A percentile compares a stretch with the other conserved stretches of the same genome.
These are phyloP conservation scores for Cantharis rufa DNA, from an alignment of 2,888 invertebrate species.

Conservation along the genomic window DNA sequence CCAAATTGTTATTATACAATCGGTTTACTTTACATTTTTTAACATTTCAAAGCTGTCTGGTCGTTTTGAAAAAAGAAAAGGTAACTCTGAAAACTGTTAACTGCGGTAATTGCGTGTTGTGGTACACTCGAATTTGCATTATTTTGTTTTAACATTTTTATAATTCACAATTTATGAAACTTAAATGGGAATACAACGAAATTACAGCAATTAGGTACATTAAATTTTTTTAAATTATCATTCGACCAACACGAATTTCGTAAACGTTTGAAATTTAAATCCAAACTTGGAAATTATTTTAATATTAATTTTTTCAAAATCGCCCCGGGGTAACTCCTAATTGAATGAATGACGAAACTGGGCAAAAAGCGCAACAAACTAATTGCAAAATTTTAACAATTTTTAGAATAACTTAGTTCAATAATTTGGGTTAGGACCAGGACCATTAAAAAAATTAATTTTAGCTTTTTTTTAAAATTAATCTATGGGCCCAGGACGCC, in stretches of 20 bases:
- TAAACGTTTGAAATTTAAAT: not conserved
- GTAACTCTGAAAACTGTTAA: not conserved
- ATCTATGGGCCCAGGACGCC: too few species aligned
- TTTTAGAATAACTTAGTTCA: not conserved
- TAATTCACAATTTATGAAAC: conserved; percentile 4
- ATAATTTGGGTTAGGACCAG: not conserved
- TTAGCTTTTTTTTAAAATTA: too few species aligned
- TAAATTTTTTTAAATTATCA: not conserved
- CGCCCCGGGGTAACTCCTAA: not conserved
- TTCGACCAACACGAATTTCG: not conserved
- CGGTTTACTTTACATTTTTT: not conserved
- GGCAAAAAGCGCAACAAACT: not conserved
- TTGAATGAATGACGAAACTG: not conserved
- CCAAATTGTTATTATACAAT: conserved; percentile 10
- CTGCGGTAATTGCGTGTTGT: conserved; percentile 9
- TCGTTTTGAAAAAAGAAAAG: not conserved
- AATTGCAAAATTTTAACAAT: not conserved
- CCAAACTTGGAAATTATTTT: not conserved
- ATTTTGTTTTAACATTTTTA: conserved; percentile 11
- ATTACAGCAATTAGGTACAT: conserved; percentile 7
- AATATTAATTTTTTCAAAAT: not conserved
- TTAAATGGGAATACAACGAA: not conserved
- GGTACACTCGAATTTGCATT: conserved; percentile 9
- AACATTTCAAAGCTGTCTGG: not conserved
- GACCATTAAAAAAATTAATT: too few species aligned